Conservation (phyloP, 2,888 invertebrate species). For the Frankliniella intonsa region DNA sequence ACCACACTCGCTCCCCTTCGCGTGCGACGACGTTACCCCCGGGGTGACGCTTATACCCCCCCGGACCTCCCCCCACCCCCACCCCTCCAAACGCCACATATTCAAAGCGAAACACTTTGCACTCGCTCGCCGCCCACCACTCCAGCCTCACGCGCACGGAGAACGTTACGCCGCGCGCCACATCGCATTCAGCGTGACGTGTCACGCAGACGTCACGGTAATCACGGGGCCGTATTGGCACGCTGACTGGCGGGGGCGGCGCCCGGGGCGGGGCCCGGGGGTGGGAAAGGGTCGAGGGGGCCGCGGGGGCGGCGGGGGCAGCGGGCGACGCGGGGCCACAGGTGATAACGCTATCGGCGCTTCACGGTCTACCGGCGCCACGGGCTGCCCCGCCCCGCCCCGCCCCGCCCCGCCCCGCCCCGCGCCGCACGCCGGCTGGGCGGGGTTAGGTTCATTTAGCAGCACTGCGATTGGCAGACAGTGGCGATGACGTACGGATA, state of each 20-base stretch:
- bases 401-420: background rate
- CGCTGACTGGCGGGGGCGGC: background rate
- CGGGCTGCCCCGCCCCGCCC: background rate
- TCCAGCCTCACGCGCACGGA: background rate
- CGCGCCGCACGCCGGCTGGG: background rate
- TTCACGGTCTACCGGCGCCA: background rate
- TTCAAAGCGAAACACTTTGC: background rate
- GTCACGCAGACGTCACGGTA: background rate
- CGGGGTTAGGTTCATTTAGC: no score
- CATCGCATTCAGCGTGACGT: background rate
- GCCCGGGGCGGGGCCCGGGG: background rate
- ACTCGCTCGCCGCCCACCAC: background rate
- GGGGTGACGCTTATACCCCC: background rate
- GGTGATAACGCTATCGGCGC: conserved; percentile 15
- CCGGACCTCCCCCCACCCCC: background rate
- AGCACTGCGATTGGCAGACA: background rate
- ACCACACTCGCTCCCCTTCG: background rate
- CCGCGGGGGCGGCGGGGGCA: background rate
- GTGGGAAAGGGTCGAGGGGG: background rate
- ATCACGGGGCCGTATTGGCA: background rate
- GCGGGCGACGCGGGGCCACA: background rate
- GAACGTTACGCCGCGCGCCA: background rate
- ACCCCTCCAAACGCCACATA: background rate
- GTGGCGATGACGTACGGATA: background rate
- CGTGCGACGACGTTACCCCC: background rate